Evolutionary conservation across 92 coral and sea anemone species (phyloP).

Genomic region (Micromussa lordhowensis): DNA sequence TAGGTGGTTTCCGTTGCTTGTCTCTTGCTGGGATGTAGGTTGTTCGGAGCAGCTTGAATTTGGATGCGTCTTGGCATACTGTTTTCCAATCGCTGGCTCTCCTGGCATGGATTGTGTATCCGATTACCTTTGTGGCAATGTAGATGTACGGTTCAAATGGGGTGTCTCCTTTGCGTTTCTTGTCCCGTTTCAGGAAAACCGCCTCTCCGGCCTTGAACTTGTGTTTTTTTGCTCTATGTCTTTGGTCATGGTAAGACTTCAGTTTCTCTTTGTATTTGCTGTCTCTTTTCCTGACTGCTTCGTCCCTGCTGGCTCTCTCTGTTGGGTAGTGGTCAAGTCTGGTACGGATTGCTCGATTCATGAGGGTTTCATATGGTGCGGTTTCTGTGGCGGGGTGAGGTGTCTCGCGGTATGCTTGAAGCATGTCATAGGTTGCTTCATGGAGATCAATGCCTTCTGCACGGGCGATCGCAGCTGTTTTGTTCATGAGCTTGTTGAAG

Average conservation of each 20-base stretch:
- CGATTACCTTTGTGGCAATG: slow-evolving; percentile 15
- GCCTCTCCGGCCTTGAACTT: slow-evolving; percentile 22
- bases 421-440: too few species aligned
- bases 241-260: too few species aligned
- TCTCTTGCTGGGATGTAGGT: slow-evolving; percentile 26
- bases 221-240: too few species aligned
- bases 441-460: too few species aligned
- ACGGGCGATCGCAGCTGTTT: slow-evolving; percentile 55
- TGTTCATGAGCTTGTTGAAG: slow-evolving; percentile 65
- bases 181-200: slow-evolving; percentile 58
- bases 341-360: too few species aligned
- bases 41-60: slow-evolving; percentile 54
- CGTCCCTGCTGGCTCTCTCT: too few species aligned
- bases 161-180: slow-evolving; percentile 49
- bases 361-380: too few species aligned
- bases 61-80: slow-evolving; percentile 67
- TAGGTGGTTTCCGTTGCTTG: slow-evolving; percentile 5
- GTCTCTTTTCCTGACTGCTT: too few species aligned
- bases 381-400: too few species aligned
- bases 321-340: too few species aligned
- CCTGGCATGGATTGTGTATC: slow-evolving; percentile 19
- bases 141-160: slow-evolving; percentile 61
- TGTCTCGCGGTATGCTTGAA: too few species aligned
- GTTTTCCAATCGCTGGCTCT: slow-evolving; percentile 45
- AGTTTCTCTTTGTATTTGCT: too few species aligned